Conservation (phyloP, 2,113 vertebrate species). For the Terrapene triunguis region DNA sequence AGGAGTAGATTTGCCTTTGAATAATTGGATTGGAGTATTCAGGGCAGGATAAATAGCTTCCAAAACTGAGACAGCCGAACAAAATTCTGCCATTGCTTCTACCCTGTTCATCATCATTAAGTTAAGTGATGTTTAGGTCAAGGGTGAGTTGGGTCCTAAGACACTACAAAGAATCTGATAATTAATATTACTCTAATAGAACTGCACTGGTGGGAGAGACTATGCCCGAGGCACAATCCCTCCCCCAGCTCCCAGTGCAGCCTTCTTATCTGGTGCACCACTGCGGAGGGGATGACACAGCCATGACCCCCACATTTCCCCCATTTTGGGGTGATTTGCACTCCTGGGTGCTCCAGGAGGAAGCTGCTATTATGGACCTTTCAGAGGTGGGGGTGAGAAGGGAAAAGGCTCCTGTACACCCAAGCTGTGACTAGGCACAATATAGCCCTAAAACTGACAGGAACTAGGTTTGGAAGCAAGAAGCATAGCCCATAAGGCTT, state of each 20-base stretch:
- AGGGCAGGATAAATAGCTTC: background rate
- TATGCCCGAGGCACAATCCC: background rate
- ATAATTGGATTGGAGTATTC: fast-evolving
- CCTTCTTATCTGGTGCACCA: background rate
- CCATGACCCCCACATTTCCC: background rate
- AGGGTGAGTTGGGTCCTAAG: background rate
- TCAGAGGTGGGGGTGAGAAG: background rate
- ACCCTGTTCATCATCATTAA: background rate
- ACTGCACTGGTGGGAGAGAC: background rate
- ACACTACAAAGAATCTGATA: background rate
- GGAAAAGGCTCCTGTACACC: background rate
- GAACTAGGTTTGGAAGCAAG: background rate
- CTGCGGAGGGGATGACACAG: background rate
- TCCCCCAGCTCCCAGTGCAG: background rate
- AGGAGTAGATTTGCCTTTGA: background rate
- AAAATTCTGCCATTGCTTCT: background rate
- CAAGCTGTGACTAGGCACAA: background rate
- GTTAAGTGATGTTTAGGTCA: background rate
- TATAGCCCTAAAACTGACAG: background rate
- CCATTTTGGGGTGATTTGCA: background rate
- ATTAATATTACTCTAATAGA: background rate
- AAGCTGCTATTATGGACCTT: background rate
- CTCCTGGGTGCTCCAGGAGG: background rate
- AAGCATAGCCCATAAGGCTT: background rate
- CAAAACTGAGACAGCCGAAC: background rate